Base-by-base conservation (phyloP, 1,140 invertebrate species). In the Callitettix versicolor region DNA sequence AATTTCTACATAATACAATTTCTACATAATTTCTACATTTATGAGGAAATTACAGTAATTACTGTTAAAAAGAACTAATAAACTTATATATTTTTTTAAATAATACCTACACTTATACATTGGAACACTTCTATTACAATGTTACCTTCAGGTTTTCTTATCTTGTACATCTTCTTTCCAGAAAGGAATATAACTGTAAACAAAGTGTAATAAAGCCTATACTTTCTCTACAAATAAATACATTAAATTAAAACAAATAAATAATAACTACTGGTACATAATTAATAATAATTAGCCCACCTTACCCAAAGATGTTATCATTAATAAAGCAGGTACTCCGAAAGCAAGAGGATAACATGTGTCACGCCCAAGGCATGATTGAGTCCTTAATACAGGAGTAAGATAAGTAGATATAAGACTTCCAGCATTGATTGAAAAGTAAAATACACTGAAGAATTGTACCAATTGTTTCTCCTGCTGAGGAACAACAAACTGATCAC, bases 341-440 rank as follows among this genome's bases (percentile, higher is more conserved):
- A 98, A 98, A 0, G 94, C 92, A 51, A 97, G 66, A 0, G 91
- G 84, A 66, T 88, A 98, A 65, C 95, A 98, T 42, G 80, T 78
- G 5, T 82, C 77, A 1, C 83, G 75, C 0, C 79, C 87, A 60
- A 94, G 89, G 67, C 94, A 97, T 20, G 82, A 67, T 0, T 93
- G 78, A 64, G 91, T 83, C 58, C 88, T 79, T 4, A 98, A 70
- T 22, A 93, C 79, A 0, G 95, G 95, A 0, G 93, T 95, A 0
- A 97, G 60, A 44, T 92, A 84, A 0, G 88, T 94, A 0, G 92
- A 95, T 14, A 97, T 75, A 42, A 95, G 77, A 58, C 88, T 91
- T 3, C 94, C 95, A 1, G 87, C 79, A 65, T 97, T 96, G 62
- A 98, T 95, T 24, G 90, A 77, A 62, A 95, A 91, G 72, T 96